These are phyloP conservation scores for Hypselothyrea guttata DNA, from an alignment of 2,888 invertebrate species.

Conservation along the genomic window DNA sequence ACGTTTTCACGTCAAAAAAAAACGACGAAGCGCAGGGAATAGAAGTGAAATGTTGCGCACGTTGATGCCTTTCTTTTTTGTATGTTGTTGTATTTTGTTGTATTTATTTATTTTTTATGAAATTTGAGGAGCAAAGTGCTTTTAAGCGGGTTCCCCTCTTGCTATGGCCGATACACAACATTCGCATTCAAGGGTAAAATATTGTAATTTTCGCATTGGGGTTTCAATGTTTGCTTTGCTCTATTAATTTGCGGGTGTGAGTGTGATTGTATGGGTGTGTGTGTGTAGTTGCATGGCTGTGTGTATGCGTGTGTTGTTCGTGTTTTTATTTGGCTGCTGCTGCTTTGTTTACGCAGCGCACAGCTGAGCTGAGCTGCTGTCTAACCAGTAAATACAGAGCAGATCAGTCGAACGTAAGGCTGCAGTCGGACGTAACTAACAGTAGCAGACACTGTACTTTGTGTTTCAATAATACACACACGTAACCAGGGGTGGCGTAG, in stretches of 20 bases:
- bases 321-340: slow-evolving; percentile 27
- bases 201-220: slow-evolving; percentile 61
- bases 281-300: slow-evolving; percentile 6
- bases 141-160: slow-evolving; percentile 9
- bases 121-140: slow-evolving; percentile 53
- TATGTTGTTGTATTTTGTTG: too few species aligned
- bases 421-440: too few species aligned
- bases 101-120: slow-evolving; percentile 43
- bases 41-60: slow-evolving; percentile 24
- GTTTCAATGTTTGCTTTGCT: slow-evolving; percentile 24
- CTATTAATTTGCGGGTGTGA: slow-evolving; percentile 37
- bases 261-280: slow-evolving; percentile 7
- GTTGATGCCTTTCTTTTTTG: slow-evolving; percentile 35
- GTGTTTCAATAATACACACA: too few species aligned
- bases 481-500: too few species aligned
- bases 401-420: too few species aligned
- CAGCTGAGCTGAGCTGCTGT: slow-evolving; percentile 27
- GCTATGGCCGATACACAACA: slow-evolving; percentile 16
- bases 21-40: too few species aligned
- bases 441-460: too few species aligned
- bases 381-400: too few species aligned
- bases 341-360: slow-evolving; percentile 59
- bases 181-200: slow-evolving; percentile 69
- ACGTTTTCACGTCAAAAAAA: slow-evolving; percentile 41
- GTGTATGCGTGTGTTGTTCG: slow-evolving; percentile 12